Conservation (phyloP, 1,140 invertebrate species). For the Drosophila oshimai region DNA sequence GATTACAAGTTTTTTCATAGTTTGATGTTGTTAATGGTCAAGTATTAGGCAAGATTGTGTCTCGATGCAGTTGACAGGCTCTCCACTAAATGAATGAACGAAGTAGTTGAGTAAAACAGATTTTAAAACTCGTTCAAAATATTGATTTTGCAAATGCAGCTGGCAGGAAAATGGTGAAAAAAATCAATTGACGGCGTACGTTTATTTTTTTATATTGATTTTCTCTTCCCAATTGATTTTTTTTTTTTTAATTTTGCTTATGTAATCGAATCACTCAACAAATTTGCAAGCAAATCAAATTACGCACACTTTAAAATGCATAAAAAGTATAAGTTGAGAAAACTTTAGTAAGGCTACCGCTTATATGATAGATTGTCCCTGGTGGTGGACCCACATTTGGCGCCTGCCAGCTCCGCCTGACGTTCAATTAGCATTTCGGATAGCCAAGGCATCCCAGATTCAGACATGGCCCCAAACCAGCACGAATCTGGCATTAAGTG, state of each 20-base stretch:
- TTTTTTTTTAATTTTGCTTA: slow-evolving; percentile 36
- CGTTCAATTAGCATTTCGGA: slow-evolving; percentile 66
- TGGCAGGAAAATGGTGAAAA: slow-evolving; percentile 6
- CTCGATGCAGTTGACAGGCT: background rate
- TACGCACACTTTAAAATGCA: slow-evolving; percentile 56
- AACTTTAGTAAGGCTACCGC: slow-evolving; percentile 13
- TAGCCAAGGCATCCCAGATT: slow-evolving; percentile 12
- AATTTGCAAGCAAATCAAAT: slow-evolving; percentile 73
- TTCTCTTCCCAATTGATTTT: slow-evolving; percentile 16
- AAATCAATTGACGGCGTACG: slow-evolving; percentile 22
- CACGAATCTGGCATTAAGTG: slow-evolving; percentile 48
- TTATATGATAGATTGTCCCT: slow-evolving; percentile 59
- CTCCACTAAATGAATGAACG: background rate
- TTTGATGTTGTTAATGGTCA: background rate
- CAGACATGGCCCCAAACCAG: slow-evolving; percentile 52
- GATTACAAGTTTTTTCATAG: slow-evolving; percentile 16
- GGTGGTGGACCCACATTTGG: slow-evolving; percentile 30
- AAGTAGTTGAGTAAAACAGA: background rate
- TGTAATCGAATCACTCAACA: slow-evolving; percentile 67
- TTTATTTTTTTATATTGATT: slow-evolving; percentile 42
- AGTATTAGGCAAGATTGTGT: slow-evolving; percentile 17
- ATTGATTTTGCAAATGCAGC: slow-evolving; percentile 8
- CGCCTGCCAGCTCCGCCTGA: slow-evolving; percentile 45
- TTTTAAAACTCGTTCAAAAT: slow-evolving; percentile 18
- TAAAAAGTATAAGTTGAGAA: slow-evolving; percentile 6